phyloP scores from a whole-genome alignment of 2,888 invertebrate species.

The Nephrotoma guestfalica region DNA sequence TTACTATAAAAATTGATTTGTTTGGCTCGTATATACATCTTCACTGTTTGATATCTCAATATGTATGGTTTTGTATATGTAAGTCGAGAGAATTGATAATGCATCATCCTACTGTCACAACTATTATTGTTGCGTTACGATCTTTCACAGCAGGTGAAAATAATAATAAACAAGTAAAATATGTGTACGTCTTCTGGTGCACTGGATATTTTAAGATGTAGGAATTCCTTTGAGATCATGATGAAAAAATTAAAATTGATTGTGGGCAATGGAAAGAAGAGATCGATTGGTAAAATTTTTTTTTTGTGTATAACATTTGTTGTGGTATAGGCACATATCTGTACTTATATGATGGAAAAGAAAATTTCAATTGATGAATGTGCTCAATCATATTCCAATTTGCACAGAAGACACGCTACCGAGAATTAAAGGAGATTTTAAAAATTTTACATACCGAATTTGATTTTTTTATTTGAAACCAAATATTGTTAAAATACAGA shows the following conservation, averaged over 20 bases:
- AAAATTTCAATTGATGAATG: neutral
- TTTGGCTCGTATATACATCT: neutral
- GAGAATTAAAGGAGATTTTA: neutral
- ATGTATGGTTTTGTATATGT: neutral
- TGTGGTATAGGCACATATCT: neutral
- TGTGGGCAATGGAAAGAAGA: neutral
- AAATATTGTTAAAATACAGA: neutral
- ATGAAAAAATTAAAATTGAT: neutral
- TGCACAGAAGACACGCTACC: neutral
- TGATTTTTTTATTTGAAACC: neutral
- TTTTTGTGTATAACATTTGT: neutral
- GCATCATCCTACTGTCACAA: constrained; percentile 1
- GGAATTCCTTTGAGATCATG: neutral
- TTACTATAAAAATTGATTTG: neutral
- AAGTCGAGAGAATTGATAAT: neutral
- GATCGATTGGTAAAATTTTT: neutral
- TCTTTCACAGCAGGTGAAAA: neutral
- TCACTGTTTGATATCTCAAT: neutral
- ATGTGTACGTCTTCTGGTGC: neutral
- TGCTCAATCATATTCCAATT: neutral
- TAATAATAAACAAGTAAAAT: neutral
- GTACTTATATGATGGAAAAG: neutral
- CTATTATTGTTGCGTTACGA: neutral
- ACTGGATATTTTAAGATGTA: neutral
- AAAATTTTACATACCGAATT: neutral